These are phyloP conservation scores for Caenorhabditis doughertyi DNA, from an alignment of 2,888 invertebrate species.

Conservation along the genomic window DNA sequence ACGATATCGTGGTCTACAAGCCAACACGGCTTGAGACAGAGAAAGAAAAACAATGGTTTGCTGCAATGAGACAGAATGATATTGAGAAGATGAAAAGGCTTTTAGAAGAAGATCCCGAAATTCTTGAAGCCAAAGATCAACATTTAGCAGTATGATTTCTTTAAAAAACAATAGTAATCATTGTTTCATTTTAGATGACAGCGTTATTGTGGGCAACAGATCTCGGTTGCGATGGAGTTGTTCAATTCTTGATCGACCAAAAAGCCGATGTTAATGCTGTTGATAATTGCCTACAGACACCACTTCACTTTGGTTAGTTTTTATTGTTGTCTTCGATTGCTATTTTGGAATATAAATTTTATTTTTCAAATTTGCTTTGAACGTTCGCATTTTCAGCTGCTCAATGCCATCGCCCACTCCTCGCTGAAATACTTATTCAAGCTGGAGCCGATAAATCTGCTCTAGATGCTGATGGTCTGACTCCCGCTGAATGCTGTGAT, in stretches of 20 bases:
- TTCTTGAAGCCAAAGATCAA: constrained; percentile 61
- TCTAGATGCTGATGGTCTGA: constrained; percentile 70
- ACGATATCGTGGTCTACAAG: constrained; percentile 42
- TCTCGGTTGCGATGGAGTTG: constrained; percentile 59
- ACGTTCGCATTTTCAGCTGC: constrained; percentile 67
- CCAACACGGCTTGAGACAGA: constrained; percentile 51
- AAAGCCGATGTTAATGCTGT: constrained; percentile 72
- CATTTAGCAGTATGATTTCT: constrained; percentile 51
- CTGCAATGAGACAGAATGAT: constrained; percentile 56
- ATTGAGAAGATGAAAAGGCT: constrained; percentile 42
- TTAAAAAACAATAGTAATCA: not conserved
- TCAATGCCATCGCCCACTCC: constrained; percentile 58
- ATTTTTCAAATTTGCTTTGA: not conserved
- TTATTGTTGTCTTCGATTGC: not conserved
- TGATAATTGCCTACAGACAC: constrained; percentile 76
- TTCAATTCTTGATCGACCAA: constrained; percentile 51
- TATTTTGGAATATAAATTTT: too few relatives aligned
- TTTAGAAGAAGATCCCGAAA: constrained; percentile 10
- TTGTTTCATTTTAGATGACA: constrained; percentile 59
- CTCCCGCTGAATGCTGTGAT: constrained; percentile 70
- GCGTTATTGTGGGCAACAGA: constrained; percentile 72
- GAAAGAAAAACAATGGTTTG: constrained; percentile 64
- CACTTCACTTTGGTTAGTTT: constrained; percentile 74
- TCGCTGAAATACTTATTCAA: constrained; percentile 69
- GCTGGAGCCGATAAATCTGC: constrained; percentile 68